These are phyloP conservation scores for Asteroscopus sphinx DNA, from an alignment of 2,888 invertebrate genomes.

Conservation along the genomic window DNA sequence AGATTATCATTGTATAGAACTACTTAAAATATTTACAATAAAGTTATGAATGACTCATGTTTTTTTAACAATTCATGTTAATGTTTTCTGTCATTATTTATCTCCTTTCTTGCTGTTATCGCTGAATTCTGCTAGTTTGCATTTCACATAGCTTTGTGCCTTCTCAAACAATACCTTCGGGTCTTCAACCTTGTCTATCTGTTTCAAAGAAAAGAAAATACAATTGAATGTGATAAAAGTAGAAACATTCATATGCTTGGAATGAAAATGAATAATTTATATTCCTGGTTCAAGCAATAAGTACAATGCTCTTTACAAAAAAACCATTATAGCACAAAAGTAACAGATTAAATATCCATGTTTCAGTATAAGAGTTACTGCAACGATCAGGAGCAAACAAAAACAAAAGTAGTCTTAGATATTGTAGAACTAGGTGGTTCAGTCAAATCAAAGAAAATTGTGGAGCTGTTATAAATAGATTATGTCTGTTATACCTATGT, in stretches of 20 bases:
- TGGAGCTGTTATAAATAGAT: not conserved
- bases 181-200: conserved; percentile 96
- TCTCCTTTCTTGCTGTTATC: conserved; percentile 79
- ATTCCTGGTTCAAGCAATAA: conserved; percentile 70
- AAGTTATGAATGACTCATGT: conserved; percentile 57
- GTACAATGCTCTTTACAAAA: too few relatives aligned
- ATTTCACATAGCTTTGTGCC: conserved; percentile 92
- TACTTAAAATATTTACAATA: conserved; percentile 81
- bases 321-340: too few relatives aligned
- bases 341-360: too few relatives aligned
- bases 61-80: conserved; percentile 40
- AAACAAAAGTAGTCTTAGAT: too few relatives aligned
- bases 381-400: too few relatives aligned
- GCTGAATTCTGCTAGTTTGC: conserved; percentile 85
- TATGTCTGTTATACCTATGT: not conserved
- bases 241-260: not conserved
- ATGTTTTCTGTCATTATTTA: conserved; percentile 57
- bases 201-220: conserved; percentile 64
- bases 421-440: too few relatives aligned
- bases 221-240: not conserved
- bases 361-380: too few relatives aligned
- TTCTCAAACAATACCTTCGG: conserved; percentile 93
- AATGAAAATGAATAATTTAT: conserved; percentile 20
- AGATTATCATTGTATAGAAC: conserved; percentile 72
- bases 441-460: not conserved